Conservation (phyloP, 2,797 vertebrate species). For the Sebastes kiyomatsui region DNA sequence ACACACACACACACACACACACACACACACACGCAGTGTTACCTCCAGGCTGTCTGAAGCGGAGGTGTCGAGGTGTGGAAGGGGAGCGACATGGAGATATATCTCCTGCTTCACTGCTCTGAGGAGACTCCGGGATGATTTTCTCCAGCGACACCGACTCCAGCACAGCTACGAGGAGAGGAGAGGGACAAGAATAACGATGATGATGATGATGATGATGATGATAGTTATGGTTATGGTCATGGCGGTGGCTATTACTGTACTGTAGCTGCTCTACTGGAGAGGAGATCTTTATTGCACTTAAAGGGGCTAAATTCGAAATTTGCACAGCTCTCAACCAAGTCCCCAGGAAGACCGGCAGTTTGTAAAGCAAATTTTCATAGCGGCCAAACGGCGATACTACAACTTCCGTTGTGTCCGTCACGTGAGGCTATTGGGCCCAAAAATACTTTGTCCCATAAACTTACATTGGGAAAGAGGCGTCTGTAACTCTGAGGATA, state of each 20-base stretch:
- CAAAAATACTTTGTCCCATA: too few relatives aligned
- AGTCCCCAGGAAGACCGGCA: too few relatives aligned
- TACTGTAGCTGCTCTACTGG: not conserved
- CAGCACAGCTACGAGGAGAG: constrained; percentile 83
- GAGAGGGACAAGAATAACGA: not conserved
- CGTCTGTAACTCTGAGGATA: too few relatives aligned
- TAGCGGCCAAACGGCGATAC: too few relatives aligned
- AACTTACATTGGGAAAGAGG: too few relatives aligned
- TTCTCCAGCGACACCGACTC: constrained; percentile 90
- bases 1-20: not conserved
- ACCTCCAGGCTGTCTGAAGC: constrained; percentile 94
- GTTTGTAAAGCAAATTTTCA: too few relatives aligned
- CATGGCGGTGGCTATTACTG: not conserved
- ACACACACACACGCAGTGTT: not conserved
- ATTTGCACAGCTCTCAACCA: not conserved
- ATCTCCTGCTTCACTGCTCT: constrained; percentile 86
- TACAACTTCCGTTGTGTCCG: too few relatives aligned
- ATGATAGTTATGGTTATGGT: not conserved
- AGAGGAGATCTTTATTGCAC: not conserved
- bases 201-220: not conserved
- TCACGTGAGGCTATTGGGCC: too few relatives aligned
- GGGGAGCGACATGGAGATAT: constrained; percentile 93
- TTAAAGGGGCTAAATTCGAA: not conserved
- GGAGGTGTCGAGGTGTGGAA: constrained; percentile 93
- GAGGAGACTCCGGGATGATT: constrained; percentile 87